Base-by-base conservation (phyloP, 64 coral and sea anemone species). In the Catalaphyllia jardinei region DNA sequence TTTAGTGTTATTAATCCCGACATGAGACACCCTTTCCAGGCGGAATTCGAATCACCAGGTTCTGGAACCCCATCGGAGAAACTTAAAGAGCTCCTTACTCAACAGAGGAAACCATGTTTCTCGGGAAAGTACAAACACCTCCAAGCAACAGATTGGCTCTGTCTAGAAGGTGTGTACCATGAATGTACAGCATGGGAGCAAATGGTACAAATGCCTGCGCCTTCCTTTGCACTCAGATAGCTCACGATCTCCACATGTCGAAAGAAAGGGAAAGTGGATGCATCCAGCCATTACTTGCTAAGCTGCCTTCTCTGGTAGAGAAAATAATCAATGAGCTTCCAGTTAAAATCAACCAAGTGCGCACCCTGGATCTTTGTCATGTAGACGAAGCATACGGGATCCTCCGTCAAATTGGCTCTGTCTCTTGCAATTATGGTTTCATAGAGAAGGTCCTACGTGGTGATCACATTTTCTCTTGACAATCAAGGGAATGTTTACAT, bases 131-230 rank as follows among this genome's bases (percentile, higher is more conserved):
- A n/a, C n/a, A n/a, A n/a, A n/a, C n/a, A n/a, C n/a, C n/a, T n/a
- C n/a, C n/a, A n/a, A n/a, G n/a, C n/a, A n/a, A n/a, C n/a, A n/a
- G n/a, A n/a, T n/a, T 52, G 50, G 50, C 50, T 52, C 50, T 10
- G 10, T 52, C 50, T 77, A 62, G 79, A 82, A 42, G 62, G 62
- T 29, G 55, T 82, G 79, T 82, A 82, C 62, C 52, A 82, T 82
- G 55, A 61, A 61, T 82, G 79, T 19, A 62, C 79, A 61, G 62
- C 28, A 13, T 82, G 79, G 79, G 31, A 61, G 4, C 79, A 14
- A 82, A 82, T 82, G 79, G 25, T 61, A 82, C 79, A 12, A 82
- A 82, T 82, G 54, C 78, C 24, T 80, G 78, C 31, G 78, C 2
- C 16, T 80, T 80, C 60, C 78, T 79, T 46, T 80, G 78, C 16